phyloP scores from a whole-genome alignment of 2,888 invertebrate genomes.

The Acanthoscelides obtectus region DNA sequence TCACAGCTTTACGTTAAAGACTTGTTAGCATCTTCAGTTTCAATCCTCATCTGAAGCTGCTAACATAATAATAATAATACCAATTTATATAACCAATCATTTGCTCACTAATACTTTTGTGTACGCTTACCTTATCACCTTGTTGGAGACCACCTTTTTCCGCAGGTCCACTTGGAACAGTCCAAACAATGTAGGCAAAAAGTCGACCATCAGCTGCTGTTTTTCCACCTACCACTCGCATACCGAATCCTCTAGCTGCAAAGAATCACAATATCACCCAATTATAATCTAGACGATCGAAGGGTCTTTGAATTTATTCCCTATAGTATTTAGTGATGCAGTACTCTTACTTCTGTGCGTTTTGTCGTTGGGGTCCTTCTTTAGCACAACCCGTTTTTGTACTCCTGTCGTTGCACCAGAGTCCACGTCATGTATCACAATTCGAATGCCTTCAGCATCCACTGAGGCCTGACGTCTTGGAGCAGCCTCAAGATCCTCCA shows the following conservation, averaged over 20 bases:
- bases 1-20: too few species aligned
- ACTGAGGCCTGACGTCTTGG: conserved; percentile 77
- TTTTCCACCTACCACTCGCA: conserved; percentile 92
- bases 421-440: conserved; percentile 90
- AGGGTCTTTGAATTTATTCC: neutral
- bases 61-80: too few species aligned
- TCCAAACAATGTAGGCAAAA: conserved; percentile 89
- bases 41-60: too few species aligned
- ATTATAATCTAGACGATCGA: neutral
- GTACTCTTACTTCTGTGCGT: conserved; percentile 75
- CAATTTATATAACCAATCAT: too few species aligned
- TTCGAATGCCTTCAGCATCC: conserved; percentile 88
- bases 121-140: conserved; percentile 69
- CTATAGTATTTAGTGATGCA: neutral
- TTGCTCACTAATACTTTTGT: too few species aligned
- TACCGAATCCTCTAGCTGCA: conserved; percentile 84
- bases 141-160: conserved; percentile 84
- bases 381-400: conserved; percentile 68
- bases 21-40: too few species aligned
- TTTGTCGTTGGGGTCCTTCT: conserved; percentile 77
- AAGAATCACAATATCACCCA: conserved; percentile 13
- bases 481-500: conserved; percentile 59
- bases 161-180: conserved; percentile 86
- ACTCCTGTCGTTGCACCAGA: conserved; percentile 63
- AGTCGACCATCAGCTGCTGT: conserved; percentile 79